Conservation (phyloP, 2,113 vertebrate species). For the Pomatorhinus ruficollis region DNA sequence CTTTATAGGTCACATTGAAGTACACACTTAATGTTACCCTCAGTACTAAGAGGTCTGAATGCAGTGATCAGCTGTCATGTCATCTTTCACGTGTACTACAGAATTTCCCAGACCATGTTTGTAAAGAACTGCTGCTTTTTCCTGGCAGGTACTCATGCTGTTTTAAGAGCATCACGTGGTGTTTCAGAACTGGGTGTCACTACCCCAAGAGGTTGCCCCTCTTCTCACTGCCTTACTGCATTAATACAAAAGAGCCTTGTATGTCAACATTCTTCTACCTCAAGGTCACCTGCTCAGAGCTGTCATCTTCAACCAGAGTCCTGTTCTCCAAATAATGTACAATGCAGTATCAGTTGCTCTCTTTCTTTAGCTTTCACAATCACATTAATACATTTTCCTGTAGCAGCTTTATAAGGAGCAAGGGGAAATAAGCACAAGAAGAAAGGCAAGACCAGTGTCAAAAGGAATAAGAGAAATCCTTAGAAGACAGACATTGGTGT, state of each 20-base stretch:
- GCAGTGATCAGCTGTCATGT: background rate
- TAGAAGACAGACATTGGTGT: background rate
- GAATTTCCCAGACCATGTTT: background rate
- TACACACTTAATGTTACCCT: background rate
- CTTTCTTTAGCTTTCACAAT: background rate
- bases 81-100: background rate
- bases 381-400: background rate
- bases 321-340: background rate
- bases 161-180: background rate
- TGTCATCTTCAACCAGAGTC: background rate
- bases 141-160: background rate
- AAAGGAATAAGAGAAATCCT: background rate
- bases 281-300: background rate
- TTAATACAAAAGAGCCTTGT: background rate
- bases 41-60: background rate
- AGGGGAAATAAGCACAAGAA: background rate
- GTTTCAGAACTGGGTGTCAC: background rate
- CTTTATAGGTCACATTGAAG: background rate
- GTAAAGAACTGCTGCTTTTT: background rate
- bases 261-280: background rate
- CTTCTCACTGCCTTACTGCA: background rate
- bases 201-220: background rate
- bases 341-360: background rate
- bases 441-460: background rate
- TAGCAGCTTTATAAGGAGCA: background rate